These are phyloP conservation scores for Pogonus chalceus DNA, from an alignment of 1,140 invertebrate genomes.

Conservation along the genomic window DNA sequence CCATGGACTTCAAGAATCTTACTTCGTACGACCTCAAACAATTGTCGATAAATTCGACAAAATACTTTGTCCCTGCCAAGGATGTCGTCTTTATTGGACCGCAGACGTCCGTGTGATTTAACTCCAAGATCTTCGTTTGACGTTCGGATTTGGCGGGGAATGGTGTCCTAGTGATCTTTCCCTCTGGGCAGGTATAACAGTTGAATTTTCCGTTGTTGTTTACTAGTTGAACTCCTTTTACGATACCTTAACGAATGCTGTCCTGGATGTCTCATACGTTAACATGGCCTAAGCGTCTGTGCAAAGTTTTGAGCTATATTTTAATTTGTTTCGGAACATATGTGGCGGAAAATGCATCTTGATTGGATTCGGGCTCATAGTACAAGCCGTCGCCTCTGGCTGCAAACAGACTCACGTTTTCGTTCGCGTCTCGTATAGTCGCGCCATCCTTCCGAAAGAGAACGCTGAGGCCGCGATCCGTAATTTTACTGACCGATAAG, in stretches of 20 bases:
- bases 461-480: slow-evolving; percentile 9
- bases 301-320: not conserved
- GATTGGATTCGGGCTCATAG: not conserved
- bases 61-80: not conserved
- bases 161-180: not conserved
- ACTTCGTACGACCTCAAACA: not conserved
- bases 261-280: not conserved
- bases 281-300: not conserved
- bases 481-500: slow-evolving; percentile 13
- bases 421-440: not conserved
- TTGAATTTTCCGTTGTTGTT: not conserved
- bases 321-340: not conserved
- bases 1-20: not conserved
- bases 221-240: too few species aligned
- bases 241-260: not conserved
- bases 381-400: not conserved
- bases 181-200: not conserved
- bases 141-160: not conserved
- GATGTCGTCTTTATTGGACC: not conserved
- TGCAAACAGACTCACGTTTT: not conserved
- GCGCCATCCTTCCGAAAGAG: slow-evolving; percentile 11
- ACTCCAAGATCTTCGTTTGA: not conserved
- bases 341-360: not conserved
- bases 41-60: not conserved
- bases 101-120: not conserved